Evolutionary conservation across 2,113 vertebrate species (phyloP).

Genomic region (Tyto alba): DNA sequence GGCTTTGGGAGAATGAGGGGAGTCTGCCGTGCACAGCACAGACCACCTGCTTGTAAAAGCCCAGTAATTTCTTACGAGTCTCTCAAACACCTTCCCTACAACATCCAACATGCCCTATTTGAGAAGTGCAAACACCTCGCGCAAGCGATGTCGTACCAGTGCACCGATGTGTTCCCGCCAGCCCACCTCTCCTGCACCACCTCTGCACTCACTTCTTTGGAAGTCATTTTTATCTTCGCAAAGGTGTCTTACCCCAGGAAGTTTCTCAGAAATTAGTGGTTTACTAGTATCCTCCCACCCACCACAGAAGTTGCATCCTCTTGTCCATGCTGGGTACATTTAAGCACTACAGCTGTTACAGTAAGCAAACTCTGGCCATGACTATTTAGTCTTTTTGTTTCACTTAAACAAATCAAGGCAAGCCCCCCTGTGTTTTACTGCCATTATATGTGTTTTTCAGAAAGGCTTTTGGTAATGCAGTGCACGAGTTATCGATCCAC

Average conservation of each 20-base stretch:
- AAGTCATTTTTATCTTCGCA: neutral
- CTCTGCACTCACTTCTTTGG: neutral
- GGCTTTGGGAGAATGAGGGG: neutral
- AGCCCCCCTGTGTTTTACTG: neutral
- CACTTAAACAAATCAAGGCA: neutral
- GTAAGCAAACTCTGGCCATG: neutral
- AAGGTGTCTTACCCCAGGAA: neutral
- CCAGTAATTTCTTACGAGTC: neutral
- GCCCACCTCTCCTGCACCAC: neutral
- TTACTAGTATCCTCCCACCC: neutral
- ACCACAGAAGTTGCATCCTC: neutral
- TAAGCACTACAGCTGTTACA: neutral
- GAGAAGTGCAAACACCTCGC: neutral
- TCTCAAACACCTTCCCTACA: neutral
- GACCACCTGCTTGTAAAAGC: neutral
- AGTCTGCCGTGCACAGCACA: neutral
- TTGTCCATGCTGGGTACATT: accelerated
- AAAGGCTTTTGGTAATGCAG: neutral
- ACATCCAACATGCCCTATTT: neutral
- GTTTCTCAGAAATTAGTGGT: neutral
- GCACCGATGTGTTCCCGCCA: accelerated
- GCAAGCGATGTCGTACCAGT: accelerated
- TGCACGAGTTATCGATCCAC: neutral
- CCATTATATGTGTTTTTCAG: neutral
- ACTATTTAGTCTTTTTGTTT: neutral